Conservation (phyloP, 2,113 vertebrate genomes). For the Strigops habroptila region DNA sequence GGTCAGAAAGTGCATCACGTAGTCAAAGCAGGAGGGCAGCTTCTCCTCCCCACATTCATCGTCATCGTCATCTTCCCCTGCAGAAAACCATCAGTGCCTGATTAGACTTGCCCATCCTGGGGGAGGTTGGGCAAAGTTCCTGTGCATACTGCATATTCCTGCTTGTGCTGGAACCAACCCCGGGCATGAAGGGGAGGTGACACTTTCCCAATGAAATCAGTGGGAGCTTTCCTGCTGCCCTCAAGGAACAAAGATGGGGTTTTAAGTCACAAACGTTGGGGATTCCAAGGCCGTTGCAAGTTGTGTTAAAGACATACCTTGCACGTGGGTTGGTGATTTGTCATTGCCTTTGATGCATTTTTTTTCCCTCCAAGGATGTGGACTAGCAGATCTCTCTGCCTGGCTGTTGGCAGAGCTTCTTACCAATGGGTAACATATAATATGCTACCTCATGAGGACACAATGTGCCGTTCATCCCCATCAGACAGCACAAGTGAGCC, state of each 20-base stretch:
- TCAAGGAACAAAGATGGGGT: neutral
- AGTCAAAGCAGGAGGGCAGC: constrained; percentile 91
- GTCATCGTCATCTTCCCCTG: constrained; percentile 85
- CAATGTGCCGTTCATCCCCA: neutral
- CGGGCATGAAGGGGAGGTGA: neutral
- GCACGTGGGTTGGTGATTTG: neutral
- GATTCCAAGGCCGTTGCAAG: neutral
- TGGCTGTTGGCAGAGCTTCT: neutral
- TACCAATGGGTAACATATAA: neutral
- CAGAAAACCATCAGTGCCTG: neutral
- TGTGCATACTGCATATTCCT: neutral
- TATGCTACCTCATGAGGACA: neutral
- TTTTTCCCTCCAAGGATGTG: neutral
- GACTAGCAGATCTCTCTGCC: neutral
- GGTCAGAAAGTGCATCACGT: constrained; percentile 96
- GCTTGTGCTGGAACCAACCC: neutral
- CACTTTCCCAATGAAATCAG: neutral
- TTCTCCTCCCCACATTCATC: constrained; percentile 89
- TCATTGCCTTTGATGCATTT: neutral
- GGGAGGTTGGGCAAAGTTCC: neutral
- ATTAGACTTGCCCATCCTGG: neutral
- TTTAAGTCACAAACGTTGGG: fast-evolving
- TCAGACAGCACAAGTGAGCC: neutral
- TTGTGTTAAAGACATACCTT: neutral
- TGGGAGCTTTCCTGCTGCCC: neutral